Evolutionary conservation across 2,888 invertebrate species (phyloP).

Genomic region (Chouioia cunea): DNA sequence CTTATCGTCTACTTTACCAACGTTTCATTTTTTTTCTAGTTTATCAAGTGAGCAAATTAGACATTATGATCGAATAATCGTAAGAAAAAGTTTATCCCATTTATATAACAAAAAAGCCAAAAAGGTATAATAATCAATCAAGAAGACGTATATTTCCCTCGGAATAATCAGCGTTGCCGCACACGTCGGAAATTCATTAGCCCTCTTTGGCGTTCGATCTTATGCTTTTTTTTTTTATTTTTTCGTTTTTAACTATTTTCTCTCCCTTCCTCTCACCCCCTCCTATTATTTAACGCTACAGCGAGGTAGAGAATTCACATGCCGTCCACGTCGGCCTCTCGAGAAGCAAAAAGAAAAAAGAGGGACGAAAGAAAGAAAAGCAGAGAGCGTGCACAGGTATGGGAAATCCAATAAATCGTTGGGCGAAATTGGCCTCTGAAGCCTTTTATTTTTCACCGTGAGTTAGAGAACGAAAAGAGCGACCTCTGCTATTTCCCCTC

Average conservation of each 20-base stretch:
- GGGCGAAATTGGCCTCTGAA: constrained; percentile 38
- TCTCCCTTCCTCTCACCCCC: neutral
- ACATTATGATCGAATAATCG: too few species aligned
- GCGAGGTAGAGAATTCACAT: constrained; percentile 17
- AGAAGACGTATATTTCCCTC: constrained; percentile 8
- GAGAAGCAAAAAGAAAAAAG: constrained; percentile 26
- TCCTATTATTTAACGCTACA: constrained; percentile 15
- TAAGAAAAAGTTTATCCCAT: too few species aligned
- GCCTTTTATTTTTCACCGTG: constrained; percentile 45
- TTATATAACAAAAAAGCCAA: too few species aligned
- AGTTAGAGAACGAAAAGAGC: too few species aligned
- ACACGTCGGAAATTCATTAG: constrained; percentile 36
- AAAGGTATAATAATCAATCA: constrained; percentile 9
- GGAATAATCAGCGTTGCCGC: constrained; percentile 28
- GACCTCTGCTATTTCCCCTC: constrained; percentile 30
- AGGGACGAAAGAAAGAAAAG: neutral
- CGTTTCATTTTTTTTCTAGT: too few species aligned
- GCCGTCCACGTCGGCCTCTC: constrained; percentile 30
- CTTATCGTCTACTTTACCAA: too few species aligned
- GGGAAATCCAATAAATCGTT: constrained; percentile 47
- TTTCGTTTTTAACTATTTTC: too few species aligned
- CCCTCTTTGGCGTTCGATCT: constrained; percentile 29
- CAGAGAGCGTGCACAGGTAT: constrained; percentile 2
- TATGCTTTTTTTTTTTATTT: neutral
- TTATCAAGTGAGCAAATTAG: too few species aligned